Evolutionary conservation across 1,140 invertebrate genomes (phyloP).

Genomic region (Apis cerana): DNA sequence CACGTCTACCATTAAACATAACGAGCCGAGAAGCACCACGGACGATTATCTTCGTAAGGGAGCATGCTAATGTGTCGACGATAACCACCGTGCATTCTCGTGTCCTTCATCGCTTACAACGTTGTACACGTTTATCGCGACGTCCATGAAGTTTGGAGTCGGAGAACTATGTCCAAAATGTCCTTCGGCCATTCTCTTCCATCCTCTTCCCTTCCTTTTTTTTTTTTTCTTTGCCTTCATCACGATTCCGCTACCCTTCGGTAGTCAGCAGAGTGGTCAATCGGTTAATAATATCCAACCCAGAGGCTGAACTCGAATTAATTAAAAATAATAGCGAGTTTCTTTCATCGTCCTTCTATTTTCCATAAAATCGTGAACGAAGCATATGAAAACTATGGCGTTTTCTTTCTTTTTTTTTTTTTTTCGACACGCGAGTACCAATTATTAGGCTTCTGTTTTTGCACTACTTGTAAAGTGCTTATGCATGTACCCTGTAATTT

Average conservation of each 20-base stretch:
- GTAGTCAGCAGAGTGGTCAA: neutral
- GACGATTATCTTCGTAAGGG: constrained; percentile 53
- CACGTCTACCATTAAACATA: constrained; percentile 54
- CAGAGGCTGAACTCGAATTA: neutral
- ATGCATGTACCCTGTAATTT: neutral
- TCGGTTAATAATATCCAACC: neutral
- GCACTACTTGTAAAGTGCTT: neutral
- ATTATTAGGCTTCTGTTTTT: neutral
- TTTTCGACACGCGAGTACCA: neutral
- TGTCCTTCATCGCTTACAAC: constrained; percentile 55
- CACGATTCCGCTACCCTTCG: neutral
- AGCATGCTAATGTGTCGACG: constrained; percentile 52
- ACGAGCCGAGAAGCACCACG: constrained; percentile 42
- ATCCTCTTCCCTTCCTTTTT: too few species aligned
- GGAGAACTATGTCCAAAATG: neutral
- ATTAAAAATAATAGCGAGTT: neutral
- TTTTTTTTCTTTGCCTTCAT: neutral
- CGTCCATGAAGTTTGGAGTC: constrained; percentile 10
- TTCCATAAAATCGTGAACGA: neutral
- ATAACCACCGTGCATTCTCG: constrained; percentile 51
- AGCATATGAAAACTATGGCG: too few species aligned
- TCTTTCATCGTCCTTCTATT: neutral
- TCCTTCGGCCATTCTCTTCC: constrained; percentile 3
- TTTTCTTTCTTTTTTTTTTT: too few species aligned
- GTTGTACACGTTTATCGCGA: constrained; percentile 47